phyloP scores from a whole-genome alignment of 1,140 invertebrate genomes.

The Bombus balteatus region DNA sequence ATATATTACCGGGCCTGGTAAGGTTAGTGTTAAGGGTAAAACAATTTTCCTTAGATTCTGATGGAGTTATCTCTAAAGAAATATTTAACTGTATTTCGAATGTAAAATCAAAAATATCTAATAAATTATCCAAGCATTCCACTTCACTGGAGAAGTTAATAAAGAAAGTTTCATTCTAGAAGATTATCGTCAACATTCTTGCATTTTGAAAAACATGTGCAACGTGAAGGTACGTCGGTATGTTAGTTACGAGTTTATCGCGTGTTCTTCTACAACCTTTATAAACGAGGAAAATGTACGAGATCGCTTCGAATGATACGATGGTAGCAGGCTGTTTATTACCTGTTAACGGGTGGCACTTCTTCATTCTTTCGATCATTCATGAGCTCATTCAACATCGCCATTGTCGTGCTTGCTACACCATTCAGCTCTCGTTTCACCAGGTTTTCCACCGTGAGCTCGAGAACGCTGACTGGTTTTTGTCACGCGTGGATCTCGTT shows the following conservation, averaged over 20 bases:
- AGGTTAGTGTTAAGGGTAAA: too few species aligned
- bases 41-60: neutral
- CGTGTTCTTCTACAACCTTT: constrained; percentile 24
- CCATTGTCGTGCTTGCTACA: constrained; percentile 43
- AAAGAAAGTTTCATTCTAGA: neutral
- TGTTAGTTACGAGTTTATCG: neutral
- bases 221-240: neutral
- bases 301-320: constrained; percentile 21
- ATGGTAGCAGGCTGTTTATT: constrained; percentile 39
- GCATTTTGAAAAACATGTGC: neutral
- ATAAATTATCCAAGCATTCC: neutral
- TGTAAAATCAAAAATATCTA: neutral
- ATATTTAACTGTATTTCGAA: too few species aligned
- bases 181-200: neutral
- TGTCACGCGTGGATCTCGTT: constrained; percentile 48
- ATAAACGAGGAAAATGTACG: constrained; percentile 17
- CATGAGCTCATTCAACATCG: constrained; percentile 38
- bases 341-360: constrained; percentile 44
- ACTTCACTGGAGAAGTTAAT: neutral
- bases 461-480: constrained; percentile 37
- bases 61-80: neutral
- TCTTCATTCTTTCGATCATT: constrained; percentile 52
- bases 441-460: constrained; percentile 30
- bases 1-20: too few species aligned
- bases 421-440: constrained; percentile 50